Conservation (phyloP, 2,113 vertebrate genomes). For the Rhea americana region DNA sequence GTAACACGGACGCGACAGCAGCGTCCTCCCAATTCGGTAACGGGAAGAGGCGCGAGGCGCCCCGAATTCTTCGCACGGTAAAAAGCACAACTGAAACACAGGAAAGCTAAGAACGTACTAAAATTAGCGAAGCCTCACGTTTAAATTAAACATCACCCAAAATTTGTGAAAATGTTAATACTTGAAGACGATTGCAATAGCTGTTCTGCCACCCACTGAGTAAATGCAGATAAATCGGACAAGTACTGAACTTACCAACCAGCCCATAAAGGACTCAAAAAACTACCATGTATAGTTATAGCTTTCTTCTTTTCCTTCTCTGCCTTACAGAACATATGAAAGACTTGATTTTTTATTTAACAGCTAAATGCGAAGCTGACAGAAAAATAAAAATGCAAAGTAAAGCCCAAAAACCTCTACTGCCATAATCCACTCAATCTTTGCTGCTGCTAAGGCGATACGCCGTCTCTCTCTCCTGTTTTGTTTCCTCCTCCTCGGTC, state of each 20-base stretch:
- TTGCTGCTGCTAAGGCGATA: background rate
- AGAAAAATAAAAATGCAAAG: background rate
- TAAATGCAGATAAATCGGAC: background rate
- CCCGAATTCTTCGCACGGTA: constrained; percentile 29
- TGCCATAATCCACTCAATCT: background rate
- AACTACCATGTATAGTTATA: background rate
- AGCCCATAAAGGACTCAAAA: background rate
- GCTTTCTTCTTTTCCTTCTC: background rate
- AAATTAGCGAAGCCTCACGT: constrained; percentile 48
- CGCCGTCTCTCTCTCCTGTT: background rate
- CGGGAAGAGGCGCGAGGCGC: background rate
- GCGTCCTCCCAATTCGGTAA: constrained; percentile 61
- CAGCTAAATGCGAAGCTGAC: background rate
- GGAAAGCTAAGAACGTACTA: constrained; percentile 31
- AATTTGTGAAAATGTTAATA: constrained; percentile 20
- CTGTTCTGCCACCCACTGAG: constrained; percentile 15
- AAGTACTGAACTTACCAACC: background rate
- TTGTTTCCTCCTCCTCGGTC: background rate
- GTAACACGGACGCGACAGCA: constrained; percentile 69
- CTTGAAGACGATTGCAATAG: constrained; percentile 23
- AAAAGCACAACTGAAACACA: constrained; percentile 58
- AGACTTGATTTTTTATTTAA: background rate
- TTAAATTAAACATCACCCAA: constrained; percentile 61
- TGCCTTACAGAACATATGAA: background rate
- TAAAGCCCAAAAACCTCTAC: background rate